Base-by-base conservation (phyloP, 1,140 invertebrate species). In the Ectropis grisescens region DNA sequence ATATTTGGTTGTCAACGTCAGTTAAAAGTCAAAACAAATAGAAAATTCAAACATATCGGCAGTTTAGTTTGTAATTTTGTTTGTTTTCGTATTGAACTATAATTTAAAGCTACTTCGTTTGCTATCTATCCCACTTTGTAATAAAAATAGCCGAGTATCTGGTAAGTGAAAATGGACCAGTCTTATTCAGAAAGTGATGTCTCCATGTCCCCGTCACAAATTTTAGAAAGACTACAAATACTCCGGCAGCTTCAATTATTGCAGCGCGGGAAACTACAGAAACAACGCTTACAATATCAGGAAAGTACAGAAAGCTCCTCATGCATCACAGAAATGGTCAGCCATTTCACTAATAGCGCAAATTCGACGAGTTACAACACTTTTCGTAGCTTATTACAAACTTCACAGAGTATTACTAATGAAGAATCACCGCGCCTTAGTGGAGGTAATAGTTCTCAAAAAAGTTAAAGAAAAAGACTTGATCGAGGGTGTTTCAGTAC, bases 361-460 rank as follows among this genome's bases (percentile, higher is more conserved):
- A 71, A 74, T 28, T 74, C 59, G 19, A 78, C 72, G 1, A 76
- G 64, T 44, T 78, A 76, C 37, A 75, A 72, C 31, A 76, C 71
- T 10, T 81, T 81, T 45, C 56, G 54, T 11, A 70, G 61, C 38
- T 61, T 81, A 43, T 45, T 81, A 14, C 53, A 75, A 19, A 62
- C 60, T 24, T 29, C 61, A 7, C 34, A 47, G 27, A 59, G 59
- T 37, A 47, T 29, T 36, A 39, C 47, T 2, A 51, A 50, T 19
- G 62, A 69, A 11, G 37, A 11, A 23, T 47, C 47, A 5, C 48
- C 58, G 14, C 39, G 40, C 1, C 8, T 19, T 1, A 36, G 47
- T 5, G 42, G 19, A 9, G 51, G 30, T 27, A 39, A 41, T 41
- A 27, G 41, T 9, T 44, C 45, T 6, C 49, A 28, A 31, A 60